These are phyloP conservation scores for Oncorhynchus masou DNA, from an alignment of 2,113 vertebrate species.

Conservation along the genomic window DNA sequence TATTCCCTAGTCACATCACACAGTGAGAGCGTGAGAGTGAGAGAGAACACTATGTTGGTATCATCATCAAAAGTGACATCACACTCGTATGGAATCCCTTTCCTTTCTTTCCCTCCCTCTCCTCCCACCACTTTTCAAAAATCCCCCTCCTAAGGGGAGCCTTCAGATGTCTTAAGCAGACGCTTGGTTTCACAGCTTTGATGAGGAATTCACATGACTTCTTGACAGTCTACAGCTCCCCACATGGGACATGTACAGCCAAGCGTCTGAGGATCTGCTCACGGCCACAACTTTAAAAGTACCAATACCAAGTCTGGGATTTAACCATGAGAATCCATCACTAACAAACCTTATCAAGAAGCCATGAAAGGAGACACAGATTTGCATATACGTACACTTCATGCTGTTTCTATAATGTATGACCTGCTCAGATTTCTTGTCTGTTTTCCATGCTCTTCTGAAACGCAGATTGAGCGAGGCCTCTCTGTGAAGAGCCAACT, in stretches of 20 bases:
- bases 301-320: neutral
- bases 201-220: neutral
- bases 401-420: neutral
- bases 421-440: slow-evolving; percentile 4
- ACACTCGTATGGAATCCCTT: neutral
- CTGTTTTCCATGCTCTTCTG: neutral
- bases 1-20: neutral
- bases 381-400: neutral
- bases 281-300: neutral
- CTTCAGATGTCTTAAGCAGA: slow-evolving; percentile 16
- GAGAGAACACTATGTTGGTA: neutral
- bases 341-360: neutral
- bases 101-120: neutral
- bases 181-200: slow-evolving; percentile 15
- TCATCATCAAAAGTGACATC: neutral
- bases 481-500: neutral
- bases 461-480: neutral
- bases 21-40: neutral
- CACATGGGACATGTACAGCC: neutral
- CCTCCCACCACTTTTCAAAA: neutral
- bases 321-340: neutral
- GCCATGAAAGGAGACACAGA: neutral
- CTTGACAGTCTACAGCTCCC: neutral
- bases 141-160: neutral
- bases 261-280: no score